Evolutionary conservation across 2,888 invertebrate genomes (phyloP), one percentile per base, ranked within the genome.

Genomic region (Drosophila vallismaia): DNA sequence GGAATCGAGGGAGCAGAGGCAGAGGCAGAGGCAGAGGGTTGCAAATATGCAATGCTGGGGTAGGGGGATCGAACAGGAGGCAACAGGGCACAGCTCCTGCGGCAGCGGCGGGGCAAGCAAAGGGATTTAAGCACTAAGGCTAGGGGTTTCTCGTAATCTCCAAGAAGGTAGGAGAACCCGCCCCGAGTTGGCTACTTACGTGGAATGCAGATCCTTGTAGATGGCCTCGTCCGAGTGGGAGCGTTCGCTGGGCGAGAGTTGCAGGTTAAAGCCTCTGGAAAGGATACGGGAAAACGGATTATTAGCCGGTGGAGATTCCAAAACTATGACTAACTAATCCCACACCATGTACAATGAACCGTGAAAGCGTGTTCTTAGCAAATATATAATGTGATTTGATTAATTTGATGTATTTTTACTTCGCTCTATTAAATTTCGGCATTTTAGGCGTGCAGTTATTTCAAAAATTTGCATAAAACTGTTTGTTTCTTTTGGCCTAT

Each of bases 151-250:
- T n/a, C 6, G 28, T 42, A 49, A 55, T 19, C 19, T 10, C 19
- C 19, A 1, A 19, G 19, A 19, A 19, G 19, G 19, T 19, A 26
- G 31, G 14, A 29, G 24, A 7, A 50, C 40, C n/a, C 50, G 40
- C 12, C 19, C 44, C n/a, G 10, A 24, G n/a, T 7, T 51, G 7
- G 8, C 29, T 62, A 95, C 95, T 95, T 94, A 96, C 96, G 94
- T 94, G 79, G 95, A 94, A 91, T 96, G 96, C 76, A 97, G 92
- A 90, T 96, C 95, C 92, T 95, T 96, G 91, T 96, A 97, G 77
- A 96, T 95, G 80, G 96, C 96, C 91, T 97, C 96, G 90, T 97
- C 96, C 28, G 96, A 96, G 86, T 94, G 94, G 73, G 95, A 95
- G 87, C 95, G 93, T 87, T 93, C 93, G 83, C 92, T 93, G 44